Conservation (phyloP, 2,113 vertebrate species). For the Crotalus viridis region DNA sequence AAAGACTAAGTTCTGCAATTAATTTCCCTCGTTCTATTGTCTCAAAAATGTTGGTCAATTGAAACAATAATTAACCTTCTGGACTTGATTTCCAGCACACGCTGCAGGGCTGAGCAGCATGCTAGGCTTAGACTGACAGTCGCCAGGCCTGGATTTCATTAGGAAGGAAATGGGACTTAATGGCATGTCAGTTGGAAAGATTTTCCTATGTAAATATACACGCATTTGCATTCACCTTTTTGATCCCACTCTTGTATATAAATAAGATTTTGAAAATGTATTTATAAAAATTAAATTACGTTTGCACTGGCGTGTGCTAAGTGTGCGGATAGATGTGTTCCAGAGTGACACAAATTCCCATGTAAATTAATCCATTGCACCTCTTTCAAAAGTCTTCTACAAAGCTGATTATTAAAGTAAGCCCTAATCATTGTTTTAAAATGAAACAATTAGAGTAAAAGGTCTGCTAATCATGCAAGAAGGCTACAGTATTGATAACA, state of each 20-base stretch:
- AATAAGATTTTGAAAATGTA: background rate
- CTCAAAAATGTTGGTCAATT: constrained; percentile 61
- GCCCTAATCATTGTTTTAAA: background rate
- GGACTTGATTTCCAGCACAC: constrained; percentile 38
- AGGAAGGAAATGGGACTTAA: constrained; percentile 11
- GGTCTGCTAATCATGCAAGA: background rate
- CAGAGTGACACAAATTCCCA: background rate
- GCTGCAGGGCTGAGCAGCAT: background rate
- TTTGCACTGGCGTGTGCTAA: background rate
- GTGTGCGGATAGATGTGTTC: background rate
- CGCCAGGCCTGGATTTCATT: constrained; percentile 42
- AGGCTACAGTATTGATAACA: background rate
- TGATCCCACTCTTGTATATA: background rate
- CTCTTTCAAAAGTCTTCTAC: background rate
- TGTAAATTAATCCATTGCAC: background rate
- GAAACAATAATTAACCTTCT: constrained; percentile 46
- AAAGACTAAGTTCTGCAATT: constrained; percentile 58
- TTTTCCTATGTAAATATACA: background rate
- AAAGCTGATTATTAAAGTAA: background rate
- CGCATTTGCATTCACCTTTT: background rate
- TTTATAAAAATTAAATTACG: background rate
- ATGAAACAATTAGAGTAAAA: background rate
- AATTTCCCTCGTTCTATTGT: constrained; percentile 62
- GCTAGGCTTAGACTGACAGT: background rate
- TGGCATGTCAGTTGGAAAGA: background rate